These are phyloP conservation scores for Gryon sp. DNA, from an alignment of 1,140 invertebrate genomes.

Conservation along the genomic window DNA sequence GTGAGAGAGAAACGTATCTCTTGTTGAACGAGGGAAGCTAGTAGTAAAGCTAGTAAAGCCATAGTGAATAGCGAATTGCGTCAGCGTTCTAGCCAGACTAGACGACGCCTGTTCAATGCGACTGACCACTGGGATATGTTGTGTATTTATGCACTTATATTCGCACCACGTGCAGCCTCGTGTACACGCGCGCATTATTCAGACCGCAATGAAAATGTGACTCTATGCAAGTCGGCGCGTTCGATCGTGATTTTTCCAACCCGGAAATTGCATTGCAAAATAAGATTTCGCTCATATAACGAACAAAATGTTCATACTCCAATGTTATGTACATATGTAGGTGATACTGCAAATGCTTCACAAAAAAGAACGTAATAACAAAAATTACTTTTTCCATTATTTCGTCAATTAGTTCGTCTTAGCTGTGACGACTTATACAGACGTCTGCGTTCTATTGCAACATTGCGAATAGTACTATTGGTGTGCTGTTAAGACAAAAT, in stretches of 20 bases:
- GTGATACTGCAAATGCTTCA: too few relatives aligned
- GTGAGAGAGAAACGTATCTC: too few relatives aligned
- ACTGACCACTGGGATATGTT: conserved; percentile 42
- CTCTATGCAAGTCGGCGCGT: background rate
- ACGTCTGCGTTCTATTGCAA: too few relatives aligned
- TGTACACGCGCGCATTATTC: background rate
- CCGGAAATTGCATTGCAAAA: conserved; percentile 52
- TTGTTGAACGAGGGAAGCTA: background rate
- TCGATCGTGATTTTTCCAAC: conserved; percentile 39
- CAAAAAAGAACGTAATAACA: too few relatives aligned
- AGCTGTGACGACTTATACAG: too few relatives aligned
- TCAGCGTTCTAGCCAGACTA: conserved; percentile 47
- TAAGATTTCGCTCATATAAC: conserved; percentile 38
- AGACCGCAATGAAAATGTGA: background rate
- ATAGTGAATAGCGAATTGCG: conserved; percentile 43
- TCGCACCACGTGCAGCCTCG: conserved; percentile 42
- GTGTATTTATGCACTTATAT: conserved; percentile 41
- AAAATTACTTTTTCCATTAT: too few relatives aligned
- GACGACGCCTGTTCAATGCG: conserved; percentile 51
- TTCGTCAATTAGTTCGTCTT: too few relatives aligned
- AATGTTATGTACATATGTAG: too few relatives aligned
- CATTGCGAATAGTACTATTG: too few relatives aligned
- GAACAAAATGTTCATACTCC: too few relatives aligned
- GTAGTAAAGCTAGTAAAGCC: conserved; percentile 21
- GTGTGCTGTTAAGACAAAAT: too few relatives aligned